Conservation (phyloP, 2,113 vertebrate genomes). For the Pimephales promelas region DNA sequence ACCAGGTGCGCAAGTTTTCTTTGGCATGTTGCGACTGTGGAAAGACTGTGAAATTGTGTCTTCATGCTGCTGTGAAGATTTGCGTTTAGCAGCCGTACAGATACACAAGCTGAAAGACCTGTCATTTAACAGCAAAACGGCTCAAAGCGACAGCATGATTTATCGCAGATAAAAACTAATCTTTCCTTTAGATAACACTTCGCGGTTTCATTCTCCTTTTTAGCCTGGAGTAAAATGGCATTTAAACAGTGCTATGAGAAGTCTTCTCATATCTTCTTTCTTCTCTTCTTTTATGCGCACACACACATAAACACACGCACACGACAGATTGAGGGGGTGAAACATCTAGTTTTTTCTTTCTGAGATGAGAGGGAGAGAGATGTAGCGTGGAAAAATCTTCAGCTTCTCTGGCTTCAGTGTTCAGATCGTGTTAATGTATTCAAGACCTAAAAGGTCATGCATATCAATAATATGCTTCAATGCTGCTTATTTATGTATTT, state of each 20-base stretch:
- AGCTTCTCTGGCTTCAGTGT: not conserved
- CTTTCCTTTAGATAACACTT: conserved; percentile 6
- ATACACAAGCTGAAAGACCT: conserved; percentile 37
- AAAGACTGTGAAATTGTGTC: conserved; percentile 12
- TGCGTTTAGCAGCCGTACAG: not conserved
- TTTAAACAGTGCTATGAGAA: conserved; percentile 14
- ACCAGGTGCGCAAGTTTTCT: conserved; percentile 1
- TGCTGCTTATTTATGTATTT: conserved; percentile 19
- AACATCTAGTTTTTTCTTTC: not conserved
- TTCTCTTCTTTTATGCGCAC: not conserved
- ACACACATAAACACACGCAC: not conserved
- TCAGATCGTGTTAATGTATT: conserved; percentile 28
- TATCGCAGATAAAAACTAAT: conserved; percentile 31
- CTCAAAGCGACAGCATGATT: conserved; percentile 37
- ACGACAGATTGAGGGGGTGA: not conserved
- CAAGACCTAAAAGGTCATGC: conserved; percentile 32
- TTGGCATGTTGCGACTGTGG: not conserved
- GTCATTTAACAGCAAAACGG: conserved; percentile 12
- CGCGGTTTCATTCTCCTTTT: conserved; percentile 28
- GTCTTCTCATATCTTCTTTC: conserved; percentile 2
- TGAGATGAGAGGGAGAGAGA: not conserved
- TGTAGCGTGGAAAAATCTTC: not conserved
- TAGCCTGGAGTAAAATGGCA: conserved; percentile 24
- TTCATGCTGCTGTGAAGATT: conserved; percentile 21
- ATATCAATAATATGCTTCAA: conserved; percentile 19